These are phyloP conservation scores for Eristalis tenax DNA, from an alignment of 2,888 invertebrate genomes.

Conservation along the genomic window DNA sequence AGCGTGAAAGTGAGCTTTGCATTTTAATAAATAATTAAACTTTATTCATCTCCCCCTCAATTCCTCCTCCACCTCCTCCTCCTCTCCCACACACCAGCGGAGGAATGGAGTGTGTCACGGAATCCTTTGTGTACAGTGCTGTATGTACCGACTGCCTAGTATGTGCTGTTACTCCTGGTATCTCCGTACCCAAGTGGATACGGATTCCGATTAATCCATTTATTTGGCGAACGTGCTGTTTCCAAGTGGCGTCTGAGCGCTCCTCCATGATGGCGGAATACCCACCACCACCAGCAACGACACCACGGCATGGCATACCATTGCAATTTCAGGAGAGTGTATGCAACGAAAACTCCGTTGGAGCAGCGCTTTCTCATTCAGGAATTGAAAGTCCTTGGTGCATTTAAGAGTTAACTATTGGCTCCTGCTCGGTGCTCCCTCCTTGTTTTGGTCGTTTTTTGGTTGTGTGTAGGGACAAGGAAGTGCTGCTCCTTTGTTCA, in stretches of 20 bases:
- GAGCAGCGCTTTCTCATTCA: background rate
- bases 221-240: conserved; percentile 49
- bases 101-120: background rate
- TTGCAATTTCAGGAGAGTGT: background rate
- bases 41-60: background rate
- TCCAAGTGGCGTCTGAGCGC: conserved; percentile 20
- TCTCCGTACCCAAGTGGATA: conserved; percentile 46
- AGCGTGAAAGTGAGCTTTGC: conserved; percentile 56
- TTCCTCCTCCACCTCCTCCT: background rate
- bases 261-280: background rate
- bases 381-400: conserved; percentile 7
- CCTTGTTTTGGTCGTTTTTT: background rate
- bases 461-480: background rate
- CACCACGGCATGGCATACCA: background rate
- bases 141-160: too few species aligned
- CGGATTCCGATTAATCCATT: conserved; percentile 37
- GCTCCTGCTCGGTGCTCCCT: background rate
- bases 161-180: background rate
- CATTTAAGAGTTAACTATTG: conserved; percentile 18
- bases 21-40: conserved; percentile 30
- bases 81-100: background rate
- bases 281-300: background rate
- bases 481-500: conserved; percentile 3
- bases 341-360: background rate
- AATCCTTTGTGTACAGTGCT: background rate